Base-by-base conservation (phyloP, 2,797 vertebrate genomes). In the Eremophila alpestris region DNA sequence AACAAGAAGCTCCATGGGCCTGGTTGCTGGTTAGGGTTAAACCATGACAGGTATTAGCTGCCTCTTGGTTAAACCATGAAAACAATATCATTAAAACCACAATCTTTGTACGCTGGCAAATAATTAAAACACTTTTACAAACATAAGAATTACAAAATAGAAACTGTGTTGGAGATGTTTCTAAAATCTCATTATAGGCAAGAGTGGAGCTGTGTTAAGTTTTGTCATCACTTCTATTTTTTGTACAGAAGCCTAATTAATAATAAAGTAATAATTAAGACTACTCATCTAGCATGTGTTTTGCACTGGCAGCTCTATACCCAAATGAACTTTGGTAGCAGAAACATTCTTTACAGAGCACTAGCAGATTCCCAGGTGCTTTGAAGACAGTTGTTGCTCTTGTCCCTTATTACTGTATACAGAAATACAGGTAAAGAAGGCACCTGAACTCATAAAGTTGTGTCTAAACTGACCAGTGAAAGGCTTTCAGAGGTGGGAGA, bases 41-140 rank as follows among this genome's bases (percentile, higher is more conserved):
- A 79, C 32, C 19, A 51, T 22, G 15, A 51, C 32, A 71, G 10
- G 59, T 40, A 32, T 73, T 40, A 73, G 60, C 68, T 70, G 49
- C 22, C 49, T 56, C 16, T 23, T 40, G 21, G n/a, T 54, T 80
- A 46, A 74, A 54, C 29, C 8, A 59, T 0, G 0, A 45, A 65
- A 46, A 10, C 7, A 8, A 62, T 8, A 21, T 7, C 23, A 52
- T 54, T 75, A 60, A 93, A 92, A n/a, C 58, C 30, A 34, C 43
- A 43, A 12, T 63, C 32, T 62, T 64, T 71, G 34, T 71, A 89
- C 8, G 12, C 62, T 63, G 20, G 56, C 5, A 22, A 54, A 38
- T 36, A 84, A 65, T 84, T 79, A 75, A 67, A 86, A 52, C 10
- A 64, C 68, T 81, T 90, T 78, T 64, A 67, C 21, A 86, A 80